Evolutionary conservation across 2,797 vertebrate genomes (phyloP).

Genomic region (Podarcis lilfordi): DNA sequence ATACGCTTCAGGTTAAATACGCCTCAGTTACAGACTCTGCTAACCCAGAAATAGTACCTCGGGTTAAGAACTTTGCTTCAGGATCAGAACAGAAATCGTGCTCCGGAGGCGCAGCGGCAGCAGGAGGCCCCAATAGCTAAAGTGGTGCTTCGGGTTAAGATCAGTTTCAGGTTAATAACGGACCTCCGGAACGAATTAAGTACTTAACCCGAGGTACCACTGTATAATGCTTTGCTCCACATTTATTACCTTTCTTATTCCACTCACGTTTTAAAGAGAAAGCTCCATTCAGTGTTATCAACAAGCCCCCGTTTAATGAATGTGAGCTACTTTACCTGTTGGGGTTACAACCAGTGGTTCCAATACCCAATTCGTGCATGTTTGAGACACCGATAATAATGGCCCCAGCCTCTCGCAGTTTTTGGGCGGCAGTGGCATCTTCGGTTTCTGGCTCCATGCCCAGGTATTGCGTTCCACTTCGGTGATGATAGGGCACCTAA

Average conservation of each 20-base stretch:
- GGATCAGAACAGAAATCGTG: no score
- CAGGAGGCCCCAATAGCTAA: no score
- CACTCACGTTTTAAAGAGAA: background rate
- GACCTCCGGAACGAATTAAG: no score
- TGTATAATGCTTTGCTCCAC: background rate
- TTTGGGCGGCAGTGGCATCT: constrained; percentile 72
- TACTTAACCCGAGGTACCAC: no score
- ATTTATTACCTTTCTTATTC: background rate
- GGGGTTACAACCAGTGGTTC: constrained; percentile 73
- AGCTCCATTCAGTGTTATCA: background rate
- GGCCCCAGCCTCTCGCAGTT: constrained; percentile 71
- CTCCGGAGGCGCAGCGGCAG: fast-evolving
- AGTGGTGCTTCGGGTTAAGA: no score
- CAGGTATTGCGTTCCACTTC: constrained; percentile 69
- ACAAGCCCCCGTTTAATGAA: background rate
- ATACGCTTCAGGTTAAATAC: no score
- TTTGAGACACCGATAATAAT: constrained; percentile 75
- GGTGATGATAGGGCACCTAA: constrained; percentile 71
- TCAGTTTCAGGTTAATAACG: no score
- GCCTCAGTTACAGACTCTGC: no score
- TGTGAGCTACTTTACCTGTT: constrained; percentile 65
- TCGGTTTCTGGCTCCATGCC: constrained; percentile 66
- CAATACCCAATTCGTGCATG: constrained; percentile 74
- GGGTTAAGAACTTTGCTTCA: no score
- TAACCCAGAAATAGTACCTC: no score